Conservation (phyloP, 2,888 invertebrate species). For the Dryobota labecula region DNA sequence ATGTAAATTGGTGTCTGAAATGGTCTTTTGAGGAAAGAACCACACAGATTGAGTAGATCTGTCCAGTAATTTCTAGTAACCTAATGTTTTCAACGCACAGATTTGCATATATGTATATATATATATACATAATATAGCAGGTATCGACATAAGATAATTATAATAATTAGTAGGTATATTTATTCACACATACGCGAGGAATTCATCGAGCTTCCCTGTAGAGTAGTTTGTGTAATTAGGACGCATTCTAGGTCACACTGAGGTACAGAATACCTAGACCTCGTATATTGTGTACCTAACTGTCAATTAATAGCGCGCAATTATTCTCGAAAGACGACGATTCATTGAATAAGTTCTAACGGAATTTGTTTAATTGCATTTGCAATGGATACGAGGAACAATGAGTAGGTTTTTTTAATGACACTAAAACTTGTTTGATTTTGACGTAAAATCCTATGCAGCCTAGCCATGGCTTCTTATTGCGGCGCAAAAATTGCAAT, state of each 20-base stretch:
- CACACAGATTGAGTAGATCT: too few species aligned
- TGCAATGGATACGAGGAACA: conserved; percentile 11
- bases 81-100: not conserved
- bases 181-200: conserved; percentile 70
- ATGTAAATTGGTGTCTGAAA: too few species aligned
- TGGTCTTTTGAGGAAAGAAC: too few species aligned
- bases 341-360: conserved; percentile 19
- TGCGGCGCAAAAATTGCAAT: not conserved
- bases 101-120: too few species aligned
- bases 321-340: conserved; percentile 8
- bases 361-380: conserved; percentile 18
- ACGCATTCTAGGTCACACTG: conserved; percentile 34
- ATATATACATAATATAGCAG: too few species aligned
- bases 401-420: not conserved
- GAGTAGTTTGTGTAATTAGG: conserved; percentile 40
- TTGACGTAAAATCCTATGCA: not conserved
- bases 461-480: too few species aligned
- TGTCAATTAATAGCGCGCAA: conserved; percentile 26
- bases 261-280: conserved; percentile 17
- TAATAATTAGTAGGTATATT: conserved; percentile 67
- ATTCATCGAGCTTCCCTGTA: conserved; percentile 61
- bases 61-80: too few species aligned
- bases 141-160: conserved; percentile 17
- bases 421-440: not conserved
- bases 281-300: conserved; percentile 36